Conservation (phyloP, 2,888 invertebrate species). For the Synergus umbraculus region DNA sequence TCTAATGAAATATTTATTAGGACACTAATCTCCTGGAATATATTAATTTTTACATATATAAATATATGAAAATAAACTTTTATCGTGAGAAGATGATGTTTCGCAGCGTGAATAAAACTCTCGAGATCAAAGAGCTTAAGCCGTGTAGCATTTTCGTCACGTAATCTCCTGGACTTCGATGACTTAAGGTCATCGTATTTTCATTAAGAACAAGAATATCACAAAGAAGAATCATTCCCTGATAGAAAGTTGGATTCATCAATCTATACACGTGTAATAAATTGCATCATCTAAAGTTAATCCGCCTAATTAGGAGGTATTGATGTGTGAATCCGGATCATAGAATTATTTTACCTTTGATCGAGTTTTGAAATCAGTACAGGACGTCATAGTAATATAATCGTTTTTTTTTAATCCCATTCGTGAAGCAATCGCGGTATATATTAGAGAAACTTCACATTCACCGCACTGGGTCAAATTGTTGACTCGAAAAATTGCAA, state of each 20-base stretch:
- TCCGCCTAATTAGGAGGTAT: not conserved
- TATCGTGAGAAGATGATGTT: not conserved
- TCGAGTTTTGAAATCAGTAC: not conserved
- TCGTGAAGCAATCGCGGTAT: conserved; percentile 42
- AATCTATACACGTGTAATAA: not conserved
- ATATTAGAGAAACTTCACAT: conserved; percentile 39
- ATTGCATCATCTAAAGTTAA: conserved; percentile 8
- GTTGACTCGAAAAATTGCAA: conserved; percentile 44
- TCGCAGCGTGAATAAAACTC: not conserved
- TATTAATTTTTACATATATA: too few species aligned
- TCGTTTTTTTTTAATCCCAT: conserved; percentile 8
- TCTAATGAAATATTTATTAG: not conserved
- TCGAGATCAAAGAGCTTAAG: not conserved
- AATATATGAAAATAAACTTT: not conserved
- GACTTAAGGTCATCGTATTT: not conserved
- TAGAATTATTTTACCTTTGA: not conserved
- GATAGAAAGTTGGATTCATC: conserved; percentile 4
- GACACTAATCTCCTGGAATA: not conserved
- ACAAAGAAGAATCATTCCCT: not conserved
- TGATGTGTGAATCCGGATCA: not conserved
- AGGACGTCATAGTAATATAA: conserved; percentile 12
- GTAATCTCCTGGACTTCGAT: not conserved
- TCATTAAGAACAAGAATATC: not conserved
- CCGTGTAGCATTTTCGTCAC: not conserved
- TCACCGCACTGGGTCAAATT: conserved; percentile 51